Evolutionary conservation across 2,797 vertebrate species (phyloP), one percentile per base, ranked within the genome.

Genomic region (Morelia viridis): DNA sequence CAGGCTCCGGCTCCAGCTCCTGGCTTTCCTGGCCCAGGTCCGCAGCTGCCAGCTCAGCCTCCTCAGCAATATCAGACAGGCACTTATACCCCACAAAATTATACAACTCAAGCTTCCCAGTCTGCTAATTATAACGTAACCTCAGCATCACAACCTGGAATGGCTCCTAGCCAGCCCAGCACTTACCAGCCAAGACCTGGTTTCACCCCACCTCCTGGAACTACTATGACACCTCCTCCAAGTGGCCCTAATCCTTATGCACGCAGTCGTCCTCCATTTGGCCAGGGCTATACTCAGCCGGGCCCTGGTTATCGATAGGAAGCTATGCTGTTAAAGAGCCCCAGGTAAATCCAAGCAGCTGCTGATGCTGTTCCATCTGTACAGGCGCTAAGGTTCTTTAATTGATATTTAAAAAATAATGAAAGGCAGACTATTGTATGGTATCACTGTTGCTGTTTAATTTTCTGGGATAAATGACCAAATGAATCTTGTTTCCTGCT

Each of bases 211-310:
- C 98, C 98, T 5, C 98, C 99, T 13, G 99, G 98, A 92, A 98
- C 96, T 97, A 98, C 98, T 62, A 98, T 98, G 96, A 98, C 98
- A 91, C 98, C 99, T 4, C 98, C 99, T 31, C 98, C 99, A 2
- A 98, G 98, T 90, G 97, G 97, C 89, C 97, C 98, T 94, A 99
- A 99, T 97, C 99, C 99, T 0, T 99, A 99, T 0, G 98, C 99
- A 93, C 99, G 99, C 90, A 99, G 98, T 96, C 99, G 99, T 1
- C 98, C 98, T 9, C 98, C 98, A 84, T 99, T 99, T 17, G 98
- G 98, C 91, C 98, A 98, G 97, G 98, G 98, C 92, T 99, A 99
- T 93, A 95, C 99, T 96, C 99, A 99, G 90, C 99, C 99, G 0
- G 99, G 99, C 71, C 99, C 99, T 0, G 99, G 99, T 61, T 99